A percentile compares a stretch with the other conserved stretches of the same genome.
Conservation (phyloP, 2,888 invertebrate genomes). For the Carterocephalus palaemon region DNA sequence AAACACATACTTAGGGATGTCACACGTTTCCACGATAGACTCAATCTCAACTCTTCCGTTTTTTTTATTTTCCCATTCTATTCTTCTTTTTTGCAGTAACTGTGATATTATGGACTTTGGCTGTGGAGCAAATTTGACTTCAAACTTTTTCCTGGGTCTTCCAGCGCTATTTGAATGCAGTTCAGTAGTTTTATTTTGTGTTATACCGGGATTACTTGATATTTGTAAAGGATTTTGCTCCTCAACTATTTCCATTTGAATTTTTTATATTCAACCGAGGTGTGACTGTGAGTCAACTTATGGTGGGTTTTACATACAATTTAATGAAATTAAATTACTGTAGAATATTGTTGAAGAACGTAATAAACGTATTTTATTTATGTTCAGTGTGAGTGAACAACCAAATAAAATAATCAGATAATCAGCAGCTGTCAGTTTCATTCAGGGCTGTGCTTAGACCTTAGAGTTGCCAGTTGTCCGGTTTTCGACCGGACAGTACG, state of each 20-base stretch:
- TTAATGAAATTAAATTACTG: no score
- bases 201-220: slow-evolving; percentile 1
- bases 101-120: slow-evolving; percentile 60
- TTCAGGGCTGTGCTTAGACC: no score
- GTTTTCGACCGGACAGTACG: no score
- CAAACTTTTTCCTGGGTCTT: slow-evolving; percentile 46
- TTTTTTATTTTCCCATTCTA: slow-evolving; percentile 28
- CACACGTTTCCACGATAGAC: background rate
- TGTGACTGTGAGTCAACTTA: no score
- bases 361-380: no score
- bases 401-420: no score
- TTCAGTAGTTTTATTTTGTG: background rate
- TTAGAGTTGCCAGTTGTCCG: no score
- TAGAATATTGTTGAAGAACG: no score
- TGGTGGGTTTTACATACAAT: no score
- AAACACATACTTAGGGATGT: slow-evolving; percentile 9
- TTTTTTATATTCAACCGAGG: no score
- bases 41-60: background rate
- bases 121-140: slow-evolving; percentile 50
- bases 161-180: slow-evolving; percentile 37
- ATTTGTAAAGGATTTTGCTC: slow-evolving; percentile 47
- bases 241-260: slow-evolving; percentile 31
- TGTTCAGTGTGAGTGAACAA: no score
- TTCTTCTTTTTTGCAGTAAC: slow-evolving; percentile 38
- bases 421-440: no score